phyloP scores from a whole-genome alignment of 1,140 invertebrate genomes.

The Rhynchophorus ferrugineus region DNA sequence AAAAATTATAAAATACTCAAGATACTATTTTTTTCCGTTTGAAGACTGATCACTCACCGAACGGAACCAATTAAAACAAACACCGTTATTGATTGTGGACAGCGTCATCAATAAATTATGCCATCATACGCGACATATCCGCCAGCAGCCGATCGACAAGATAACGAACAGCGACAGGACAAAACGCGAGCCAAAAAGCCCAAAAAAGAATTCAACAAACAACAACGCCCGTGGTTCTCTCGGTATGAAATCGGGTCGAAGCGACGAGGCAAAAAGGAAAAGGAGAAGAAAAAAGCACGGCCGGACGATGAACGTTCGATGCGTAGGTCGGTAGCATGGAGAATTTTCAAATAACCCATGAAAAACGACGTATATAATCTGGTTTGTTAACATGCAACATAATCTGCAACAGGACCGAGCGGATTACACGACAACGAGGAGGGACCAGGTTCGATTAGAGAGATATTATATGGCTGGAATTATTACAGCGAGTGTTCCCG shows the following conservation, averaged over 20 bases:
- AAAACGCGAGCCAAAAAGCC: background rate
- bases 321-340: background rate
- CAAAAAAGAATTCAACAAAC: background rate
- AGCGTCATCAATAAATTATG: background rate
- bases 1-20: too few relatives aligned
- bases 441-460: too few relatives aligned
- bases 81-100: too few relatives aligned
- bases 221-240: background rate
- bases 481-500: too few relatives aligned
- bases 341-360: background rate
- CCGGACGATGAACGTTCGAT: too few relatives aligned
- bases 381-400: background rate
- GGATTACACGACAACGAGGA: too few relatives aligned
- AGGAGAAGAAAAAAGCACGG: background rate
- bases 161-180: background rate
- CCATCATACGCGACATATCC: background rate
- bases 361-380: background rate
- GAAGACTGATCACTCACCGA: too few relatives aligned
- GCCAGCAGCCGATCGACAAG: background rate
- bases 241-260: background rate
- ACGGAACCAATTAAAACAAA: background rate
- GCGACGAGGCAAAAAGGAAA: background rate
- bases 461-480: too few relatives aligned
- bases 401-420: background rate
- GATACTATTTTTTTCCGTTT: too few relatives aligned